phyloP scores from a whole-genome alignment of 2,113 vertebrate genomes.

The Amphiprion ocellaris region DNA sequence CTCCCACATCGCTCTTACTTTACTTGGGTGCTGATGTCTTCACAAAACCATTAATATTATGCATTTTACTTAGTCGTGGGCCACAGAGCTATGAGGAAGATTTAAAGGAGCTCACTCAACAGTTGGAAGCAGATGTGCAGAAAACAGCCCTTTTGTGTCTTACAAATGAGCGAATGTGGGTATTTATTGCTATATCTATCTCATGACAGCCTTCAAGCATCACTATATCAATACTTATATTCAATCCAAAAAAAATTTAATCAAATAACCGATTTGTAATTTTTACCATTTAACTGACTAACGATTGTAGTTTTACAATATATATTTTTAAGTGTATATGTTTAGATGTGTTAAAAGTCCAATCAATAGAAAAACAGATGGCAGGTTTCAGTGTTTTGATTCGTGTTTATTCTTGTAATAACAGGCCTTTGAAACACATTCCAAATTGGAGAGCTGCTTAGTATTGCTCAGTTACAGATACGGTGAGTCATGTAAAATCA shows the following conservation, averaged over 20 bases:
- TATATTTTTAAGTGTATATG: no score
- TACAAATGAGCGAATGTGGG: constrained; percentile 5
- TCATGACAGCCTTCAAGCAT: background rate
- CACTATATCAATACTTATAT: background rate
- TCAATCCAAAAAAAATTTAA: background rate
- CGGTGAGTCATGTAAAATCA: constrained; percentile 39
- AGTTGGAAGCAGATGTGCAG: background rate
- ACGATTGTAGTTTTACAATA: no score
- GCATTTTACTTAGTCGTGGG: constrained; percentile 17
- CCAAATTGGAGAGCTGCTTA: constrained; percentile 11
- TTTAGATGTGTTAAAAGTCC: background rate
- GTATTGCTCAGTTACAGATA: constrained; percentile 31
- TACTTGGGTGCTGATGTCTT: constrained; percentile 1
- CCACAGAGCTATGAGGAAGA: constrained; percentile 17
- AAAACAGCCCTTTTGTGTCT: constrained; percentile 9
- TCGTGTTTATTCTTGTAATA: background rate
- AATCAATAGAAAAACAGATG: background rate
- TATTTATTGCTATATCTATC: background rate
- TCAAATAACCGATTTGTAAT: no score
- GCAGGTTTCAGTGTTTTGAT: background rate
- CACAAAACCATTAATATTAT: constrained; percentile 29
- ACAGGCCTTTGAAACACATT: constrained; percentile 9
- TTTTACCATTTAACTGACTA: no score
- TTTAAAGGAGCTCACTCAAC: constrained; percentile 8
- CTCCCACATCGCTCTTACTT: constrained; percentile 25